Percentiles rank a stretch among this genome's conserved stretches.
These are phyloP conservation scores for Enteromius treurensis DNA, from an alignment of 2,797 vertebrate genomes.

Conservation along the genomic window DNA sequence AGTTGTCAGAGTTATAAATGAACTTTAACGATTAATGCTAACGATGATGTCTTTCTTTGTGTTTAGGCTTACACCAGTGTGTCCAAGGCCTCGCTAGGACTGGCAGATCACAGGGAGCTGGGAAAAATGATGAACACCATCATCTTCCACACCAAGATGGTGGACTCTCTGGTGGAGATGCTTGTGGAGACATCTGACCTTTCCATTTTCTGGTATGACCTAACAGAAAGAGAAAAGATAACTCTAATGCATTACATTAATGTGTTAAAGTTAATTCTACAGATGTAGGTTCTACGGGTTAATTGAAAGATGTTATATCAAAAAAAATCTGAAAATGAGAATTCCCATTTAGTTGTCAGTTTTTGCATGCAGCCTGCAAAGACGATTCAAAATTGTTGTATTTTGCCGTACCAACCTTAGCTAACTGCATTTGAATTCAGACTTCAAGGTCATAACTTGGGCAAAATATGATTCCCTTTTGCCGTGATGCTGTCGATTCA, in stretches of 20 bases:
- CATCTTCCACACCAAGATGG: slow-evolving; percentile 99
- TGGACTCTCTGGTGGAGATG: slow-evolving; percentile 99
- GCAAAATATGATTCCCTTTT: slow-evolving; percentile 13
- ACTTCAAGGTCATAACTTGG: neutral
- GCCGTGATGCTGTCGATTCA: neutral
- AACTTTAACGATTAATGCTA: neutral
- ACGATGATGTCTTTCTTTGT: neutral
- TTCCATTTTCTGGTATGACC: slow-evolving; percentile 93
- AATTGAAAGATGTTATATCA: neutral
- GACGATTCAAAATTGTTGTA: neutral
- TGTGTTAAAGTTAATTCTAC: neutral
- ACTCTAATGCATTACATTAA: neutral
- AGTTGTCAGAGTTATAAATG: slow-evolving; percentile 17
- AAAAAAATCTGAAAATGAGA: neutral
- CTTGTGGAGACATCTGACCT: slow-evolving; percentile 97
- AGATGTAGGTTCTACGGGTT: neutral
- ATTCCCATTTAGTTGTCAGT: neutral
- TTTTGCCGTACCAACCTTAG: neutral
- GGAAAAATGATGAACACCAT: slow-evolving; percentile 99
- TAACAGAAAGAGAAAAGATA: neutral
- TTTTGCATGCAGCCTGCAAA: neutral
- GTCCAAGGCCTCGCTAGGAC: slow-evolving; percentile 93
- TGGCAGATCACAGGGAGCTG: slow-evolving; percentile 96
- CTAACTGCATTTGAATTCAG: neutral
- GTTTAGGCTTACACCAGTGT: slow-evolving; percentile 95